Evolutionary conservation across 1,140 invertebrate species (phyloP).

Genomic region (Ceratosolen solmsi): DNA sequence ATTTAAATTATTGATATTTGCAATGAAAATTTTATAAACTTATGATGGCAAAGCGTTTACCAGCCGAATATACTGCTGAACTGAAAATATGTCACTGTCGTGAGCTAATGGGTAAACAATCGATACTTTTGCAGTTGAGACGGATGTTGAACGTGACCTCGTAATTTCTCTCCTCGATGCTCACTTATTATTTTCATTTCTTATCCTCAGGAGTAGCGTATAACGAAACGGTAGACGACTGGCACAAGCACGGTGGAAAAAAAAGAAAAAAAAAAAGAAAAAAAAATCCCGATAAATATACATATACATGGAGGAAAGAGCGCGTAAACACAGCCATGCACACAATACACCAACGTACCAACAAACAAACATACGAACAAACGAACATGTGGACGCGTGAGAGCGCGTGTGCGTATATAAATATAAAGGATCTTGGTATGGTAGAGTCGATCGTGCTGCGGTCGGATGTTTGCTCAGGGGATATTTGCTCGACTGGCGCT

Average conservation of each 20-base stretch:
- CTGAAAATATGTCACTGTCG: background rate
- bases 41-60: background rate
- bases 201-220: background rate
- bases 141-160: background rate
- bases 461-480: slow-evolving; percentile 21
- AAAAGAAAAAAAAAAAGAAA: no score
- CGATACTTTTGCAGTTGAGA: background rate
- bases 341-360: no score
- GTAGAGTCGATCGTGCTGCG: background rate
- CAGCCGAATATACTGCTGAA: no score
- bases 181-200: background rate
- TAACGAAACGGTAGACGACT: background rate
- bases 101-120: slow-evolving; percentile 5
- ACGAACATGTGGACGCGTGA: background rate
- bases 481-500: slow-evolving; percentile 32
- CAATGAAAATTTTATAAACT: no score
- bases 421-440: background rate
- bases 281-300: background rate
- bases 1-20: no score
- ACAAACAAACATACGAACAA: no score
- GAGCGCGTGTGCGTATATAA: background rate
- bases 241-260: background rate
- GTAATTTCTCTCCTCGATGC: background rate
- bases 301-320: background rate
- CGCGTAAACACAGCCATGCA: no score